A percentile compares a stretch with the other conserved stretches of the same genome.
Evolutionary conservation across 2,888 invertebrate genomes (phyloP).

Genomic region (Leucophenga maculata): DNA sequence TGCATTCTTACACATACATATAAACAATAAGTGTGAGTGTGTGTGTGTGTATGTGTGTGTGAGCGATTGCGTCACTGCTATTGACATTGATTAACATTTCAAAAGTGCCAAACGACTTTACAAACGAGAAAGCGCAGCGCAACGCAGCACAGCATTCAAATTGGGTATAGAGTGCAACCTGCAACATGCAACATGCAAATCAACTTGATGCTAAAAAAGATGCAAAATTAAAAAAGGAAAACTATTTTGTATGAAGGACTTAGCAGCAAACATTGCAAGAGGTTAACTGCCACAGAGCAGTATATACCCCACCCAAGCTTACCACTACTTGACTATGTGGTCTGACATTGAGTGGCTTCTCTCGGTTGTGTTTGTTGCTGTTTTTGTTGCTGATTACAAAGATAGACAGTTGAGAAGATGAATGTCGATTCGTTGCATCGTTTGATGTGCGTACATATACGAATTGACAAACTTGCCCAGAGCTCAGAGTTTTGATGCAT

Average conservation of each 20-base stretch:
- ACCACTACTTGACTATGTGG: constrained; percentile 16
- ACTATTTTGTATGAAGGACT: not conserved
- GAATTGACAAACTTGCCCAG: too few species aligned
- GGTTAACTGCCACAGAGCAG: not conserved
- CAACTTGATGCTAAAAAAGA: constrained; percentile 6
- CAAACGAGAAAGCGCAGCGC: too few species aligned
- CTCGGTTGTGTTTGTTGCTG: not conserved
- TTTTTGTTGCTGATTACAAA: too few species aligned
- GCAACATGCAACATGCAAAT: constrained; percentile 21
- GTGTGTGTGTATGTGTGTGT: not conserved
- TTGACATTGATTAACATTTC: constrained; percentile 28
- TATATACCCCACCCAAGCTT: not conserved
- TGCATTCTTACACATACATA: not conserved
- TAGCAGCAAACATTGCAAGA: not conserved
- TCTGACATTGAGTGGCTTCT: constrained; percentile 25
- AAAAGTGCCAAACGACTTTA: constrained; percentile 2
- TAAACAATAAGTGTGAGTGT: not conserved
- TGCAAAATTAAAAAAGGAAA: constrained; percentile 11
- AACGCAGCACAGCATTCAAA: too few species aligned
- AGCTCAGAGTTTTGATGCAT: too few species aligned
- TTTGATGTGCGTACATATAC: too few species aligned
- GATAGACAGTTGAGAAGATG: too few species aligned
- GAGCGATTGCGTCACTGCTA: constrained; percentile 9
- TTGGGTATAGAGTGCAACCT: not conserved
- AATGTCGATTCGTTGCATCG: too few species aligned